These are phyloP conservation scores for Tinamus guttatus DNA, from an alignment of 2,113 vertebrate genomes.

Conservation along the genomic window DNA sequence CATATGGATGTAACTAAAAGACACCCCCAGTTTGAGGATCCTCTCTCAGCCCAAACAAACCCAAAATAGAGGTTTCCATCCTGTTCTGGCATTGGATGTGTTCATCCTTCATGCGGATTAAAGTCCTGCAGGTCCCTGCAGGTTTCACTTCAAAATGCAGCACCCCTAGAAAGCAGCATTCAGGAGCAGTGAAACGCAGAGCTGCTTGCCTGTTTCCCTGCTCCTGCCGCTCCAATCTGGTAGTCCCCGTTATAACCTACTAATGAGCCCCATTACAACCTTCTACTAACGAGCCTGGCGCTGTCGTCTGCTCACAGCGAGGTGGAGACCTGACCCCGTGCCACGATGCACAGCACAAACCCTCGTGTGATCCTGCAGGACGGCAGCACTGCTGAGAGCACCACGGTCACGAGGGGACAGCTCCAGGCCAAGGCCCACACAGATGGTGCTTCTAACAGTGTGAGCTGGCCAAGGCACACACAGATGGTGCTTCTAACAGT, in stretches of 20 bases:
- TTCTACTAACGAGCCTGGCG: not conserved
- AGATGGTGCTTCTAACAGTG: not conserved
- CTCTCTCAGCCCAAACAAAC: not conserved
- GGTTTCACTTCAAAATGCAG: not conserved
- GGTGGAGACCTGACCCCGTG: not conserved
- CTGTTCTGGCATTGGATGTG: not conserved
- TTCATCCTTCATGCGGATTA: accelerated
- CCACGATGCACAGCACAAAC: not conserved
- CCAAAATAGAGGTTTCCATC: not conserved
- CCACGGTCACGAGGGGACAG: too few species aligned
- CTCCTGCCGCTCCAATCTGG: not conserved
- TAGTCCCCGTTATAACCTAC: not conserved
- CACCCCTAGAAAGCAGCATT: not conserved
- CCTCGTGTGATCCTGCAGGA: not conserved
- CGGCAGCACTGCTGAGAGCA: not conserved
- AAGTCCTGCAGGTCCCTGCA: not conserved
- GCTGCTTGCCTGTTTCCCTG: not conserved
- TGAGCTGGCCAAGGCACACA: not conserved
- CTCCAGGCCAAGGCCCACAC: not conserved
- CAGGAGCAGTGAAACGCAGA: not conserved
- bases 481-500: not conserved
- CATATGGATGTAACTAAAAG: not conserved
- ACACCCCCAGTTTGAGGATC: not conserved
- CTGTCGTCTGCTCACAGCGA: not conserved
- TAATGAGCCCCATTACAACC: not conserved